Conservation (phyloP, 2,888 invertebrate genomes). For the Hermaeophaga mercurialis region DNA sequence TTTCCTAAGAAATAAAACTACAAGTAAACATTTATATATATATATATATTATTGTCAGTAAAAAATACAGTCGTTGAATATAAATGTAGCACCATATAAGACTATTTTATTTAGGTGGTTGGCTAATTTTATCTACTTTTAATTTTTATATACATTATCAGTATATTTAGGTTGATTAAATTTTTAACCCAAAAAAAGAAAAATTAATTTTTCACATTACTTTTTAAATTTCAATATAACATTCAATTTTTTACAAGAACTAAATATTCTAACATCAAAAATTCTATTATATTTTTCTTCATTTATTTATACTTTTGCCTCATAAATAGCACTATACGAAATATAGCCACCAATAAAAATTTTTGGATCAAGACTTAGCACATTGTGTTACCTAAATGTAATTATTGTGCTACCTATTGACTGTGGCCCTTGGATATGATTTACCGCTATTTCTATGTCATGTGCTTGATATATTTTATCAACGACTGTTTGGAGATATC, state of each 20-base stretch:
- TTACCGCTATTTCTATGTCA: slow-evolving; percentile 53
- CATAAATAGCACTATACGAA: too few species aligned
- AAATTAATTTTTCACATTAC: too few species aligned
- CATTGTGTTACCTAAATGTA: slow-evolving; percentile 51
- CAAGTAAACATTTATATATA: too few species aligned
- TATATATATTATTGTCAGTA: slow-evolving; percentile 1
- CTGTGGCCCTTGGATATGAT: slow-evolving; percentile 51
- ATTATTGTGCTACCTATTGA: slow-evolving; percentile 56
- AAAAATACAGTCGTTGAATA: slow-evolving; percentile 10
- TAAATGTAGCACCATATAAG: slow-evolving; percentile 4
- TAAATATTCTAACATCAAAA: background rate
- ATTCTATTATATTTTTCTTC: background rate
- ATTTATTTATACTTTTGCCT: background rate
- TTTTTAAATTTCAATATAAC: too few species aligned
- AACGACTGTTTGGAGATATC: slow-evolving; percentile 63
- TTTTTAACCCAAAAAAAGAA: background rate
- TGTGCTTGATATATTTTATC: slow-evolving; percentile 59
- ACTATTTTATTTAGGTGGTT: background rate
- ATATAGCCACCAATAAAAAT: too few species aligned
- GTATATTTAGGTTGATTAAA: background rate
- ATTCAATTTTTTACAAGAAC: background rate
- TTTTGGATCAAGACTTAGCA: background rate
- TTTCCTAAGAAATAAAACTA: too few species aligned
- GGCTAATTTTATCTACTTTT: background rate
- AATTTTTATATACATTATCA: background rate